phyloP scores from a whole-genome alignment of 2,113 vertebrate species.

The Microcebus lehilahytsara region DNA sequence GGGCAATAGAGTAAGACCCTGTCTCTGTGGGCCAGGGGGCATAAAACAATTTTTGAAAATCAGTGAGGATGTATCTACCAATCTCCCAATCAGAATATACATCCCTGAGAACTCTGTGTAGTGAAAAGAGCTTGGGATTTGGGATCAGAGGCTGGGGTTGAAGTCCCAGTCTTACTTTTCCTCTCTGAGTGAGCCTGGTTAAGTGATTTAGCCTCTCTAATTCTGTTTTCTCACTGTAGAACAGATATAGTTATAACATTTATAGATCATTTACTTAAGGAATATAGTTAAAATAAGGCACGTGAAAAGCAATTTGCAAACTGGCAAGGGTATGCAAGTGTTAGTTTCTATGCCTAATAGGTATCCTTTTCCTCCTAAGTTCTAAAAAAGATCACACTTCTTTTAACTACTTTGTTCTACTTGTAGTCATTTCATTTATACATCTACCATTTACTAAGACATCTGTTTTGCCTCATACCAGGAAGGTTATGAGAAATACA shows the following conservation, averaged over 20 bases:
- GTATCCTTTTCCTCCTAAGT: constrained; percentile 16
- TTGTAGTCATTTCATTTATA: background rate
- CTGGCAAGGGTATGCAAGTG: background rate
- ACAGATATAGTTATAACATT: background rate
- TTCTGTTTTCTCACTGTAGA: background rate
- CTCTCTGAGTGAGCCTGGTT: background rate
- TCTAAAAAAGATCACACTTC: background rate
- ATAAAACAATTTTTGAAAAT: background rate
- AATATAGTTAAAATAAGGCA: constrained; percentile 19
- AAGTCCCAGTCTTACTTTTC: background rate
- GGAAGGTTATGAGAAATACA: background rate
- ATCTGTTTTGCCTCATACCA: background rate
- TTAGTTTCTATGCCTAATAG: constrained; percentile 26
- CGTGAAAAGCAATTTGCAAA: constrained; percentile 18
- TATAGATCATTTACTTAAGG: constrained; percentile 20
- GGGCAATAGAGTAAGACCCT: no score
- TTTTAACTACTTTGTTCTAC: constrained; percentile 33
- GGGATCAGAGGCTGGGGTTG: background rate
- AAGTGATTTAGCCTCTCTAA: background rate
- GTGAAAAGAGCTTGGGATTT: background rate
- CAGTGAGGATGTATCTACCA: background rate
- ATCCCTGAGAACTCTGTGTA: background rate
- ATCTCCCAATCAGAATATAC: background rate
- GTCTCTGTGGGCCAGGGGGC: no score
- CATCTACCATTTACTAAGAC: background rate